These are phyloP conservation scores for Mastigias papua DNA, from an alignment of 30 jellyfish, hydroid and myxozoan species.

Conservation along the genomic window DNA sequence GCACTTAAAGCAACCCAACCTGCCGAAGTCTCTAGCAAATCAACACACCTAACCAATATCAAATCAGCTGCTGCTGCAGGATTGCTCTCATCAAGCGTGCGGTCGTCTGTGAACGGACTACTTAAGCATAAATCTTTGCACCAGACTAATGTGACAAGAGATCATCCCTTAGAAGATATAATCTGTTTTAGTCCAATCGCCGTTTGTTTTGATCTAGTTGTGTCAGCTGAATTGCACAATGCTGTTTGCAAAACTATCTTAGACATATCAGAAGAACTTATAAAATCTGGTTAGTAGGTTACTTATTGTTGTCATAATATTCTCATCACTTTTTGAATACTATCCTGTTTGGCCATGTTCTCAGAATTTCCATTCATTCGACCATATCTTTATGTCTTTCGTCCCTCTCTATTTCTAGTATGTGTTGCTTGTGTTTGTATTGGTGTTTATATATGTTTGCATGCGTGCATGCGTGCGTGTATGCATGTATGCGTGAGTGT, in stretches of 20 bases:
- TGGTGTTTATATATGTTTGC: too few species aligned
- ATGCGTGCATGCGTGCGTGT: too few species aligned
- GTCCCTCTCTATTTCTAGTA: too few species aligned
- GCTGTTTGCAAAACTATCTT: slow-evolving; percentile 58
- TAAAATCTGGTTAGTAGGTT: slow-evolving; percentile 37
- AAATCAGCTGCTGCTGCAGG: slow-evolving; percentile 98
- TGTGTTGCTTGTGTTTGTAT: too few species aligned
- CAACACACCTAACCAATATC: slow-evolving; percentile 74
- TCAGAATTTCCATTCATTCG: too few species aligned
- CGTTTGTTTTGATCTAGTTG: slow-evolving; percentile 55
- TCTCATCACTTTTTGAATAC: neutral
- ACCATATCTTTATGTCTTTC: too few species aligned
- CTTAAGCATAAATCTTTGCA: slow-evolving; percentile 67
- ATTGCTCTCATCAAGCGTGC: slow-evolving; percentile 69
- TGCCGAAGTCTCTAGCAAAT: slow-evolving; percentile 35
- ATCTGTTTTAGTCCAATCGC: slow-evolving; percentile 48
- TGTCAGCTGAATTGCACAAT: slow-evolving; percentile 61
- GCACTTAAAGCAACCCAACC: slow-evolving; percentile 58
- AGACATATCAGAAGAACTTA: slow-evolving; percentile 32
- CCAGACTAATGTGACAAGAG: neutral
- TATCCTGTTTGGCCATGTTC: too few species aligned
- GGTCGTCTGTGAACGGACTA: slow-evolving; percentile 44
- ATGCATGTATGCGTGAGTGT: too few species aligned
- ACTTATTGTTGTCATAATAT: neutral
- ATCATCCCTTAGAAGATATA: neutral